Evolutionary conservation across 2,797 vertebrate species (phyloP).

Genomic region (Aselliscus stoliczkanus): DNA sequence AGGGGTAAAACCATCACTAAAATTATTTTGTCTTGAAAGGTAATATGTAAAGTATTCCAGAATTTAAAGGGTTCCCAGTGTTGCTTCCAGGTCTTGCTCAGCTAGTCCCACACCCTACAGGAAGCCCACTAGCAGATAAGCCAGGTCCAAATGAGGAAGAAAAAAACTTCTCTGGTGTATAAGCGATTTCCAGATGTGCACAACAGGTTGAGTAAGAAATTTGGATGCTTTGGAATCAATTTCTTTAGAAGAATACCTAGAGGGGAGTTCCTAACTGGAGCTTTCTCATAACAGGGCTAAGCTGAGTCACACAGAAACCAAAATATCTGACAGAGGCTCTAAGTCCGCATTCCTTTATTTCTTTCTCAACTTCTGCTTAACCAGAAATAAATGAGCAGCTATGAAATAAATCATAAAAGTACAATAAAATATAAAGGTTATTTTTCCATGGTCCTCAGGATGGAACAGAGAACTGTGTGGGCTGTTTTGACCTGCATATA

Average conservation of each 20-base stretch:
- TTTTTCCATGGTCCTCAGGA: background rate
- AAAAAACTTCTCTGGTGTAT: background rate
- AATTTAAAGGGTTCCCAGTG: background rate
- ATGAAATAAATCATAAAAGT: conserved; percentile 36
- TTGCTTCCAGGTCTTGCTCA: background rate
- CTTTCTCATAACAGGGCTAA: background rate
- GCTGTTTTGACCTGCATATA: background rate
- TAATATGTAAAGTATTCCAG: background rate
- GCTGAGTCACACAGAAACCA: conserved; percentile 7
- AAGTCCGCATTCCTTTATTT: background rate
- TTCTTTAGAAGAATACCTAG: background rate
- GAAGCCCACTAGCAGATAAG: background rate
- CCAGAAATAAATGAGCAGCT: conserved; percentile 17
- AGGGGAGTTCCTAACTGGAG: background rate
- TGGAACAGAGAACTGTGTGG: background rate
- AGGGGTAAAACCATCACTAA: background rate
- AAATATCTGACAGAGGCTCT: background rate
- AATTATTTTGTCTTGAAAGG: background rate
- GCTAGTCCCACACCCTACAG: background rate
- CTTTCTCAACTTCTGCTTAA: background rate
- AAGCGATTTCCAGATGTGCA: conserved; percentile 49
- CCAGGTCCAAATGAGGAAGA: background rate
- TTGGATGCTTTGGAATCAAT: background rate
- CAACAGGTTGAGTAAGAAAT: background rate
- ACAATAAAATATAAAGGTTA: conserved; percentile 14